Percentiles rank a stretch among this genome's conserved stretches.
Conservation (phyloP, 2,797 vertebrate genomes). For the Lutjanus argentimaculatus region DNA sequence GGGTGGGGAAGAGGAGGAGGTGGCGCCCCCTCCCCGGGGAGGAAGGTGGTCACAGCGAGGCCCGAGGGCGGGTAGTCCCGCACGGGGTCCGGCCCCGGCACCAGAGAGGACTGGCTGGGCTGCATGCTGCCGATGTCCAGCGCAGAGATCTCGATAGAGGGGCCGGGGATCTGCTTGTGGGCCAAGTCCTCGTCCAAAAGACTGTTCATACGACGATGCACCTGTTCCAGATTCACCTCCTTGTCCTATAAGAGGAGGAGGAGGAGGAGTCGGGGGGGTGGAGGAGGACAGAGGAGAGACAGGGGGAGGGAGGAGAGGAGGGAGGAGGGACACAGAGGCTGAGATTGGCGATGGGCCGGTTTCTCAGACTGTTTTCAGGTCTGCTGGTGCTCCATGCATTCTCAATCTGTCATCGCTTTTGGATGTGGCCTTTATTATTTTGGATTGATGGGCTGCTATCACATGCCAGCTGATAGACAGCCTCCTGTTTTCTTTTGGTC, state of each 20-base stretch:
- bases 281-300: constrained; percentile 65
- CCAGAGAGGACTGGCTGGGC: constrained; percentile 88
- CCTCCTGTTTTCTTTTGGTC: neutral
- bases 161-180: constrained; percentile 97
- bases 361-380: constrained; percentile 68
- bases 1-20: constrained; percentile 74
- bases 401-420: constrained; percentile 34
- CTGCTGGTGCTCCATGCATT: constrained; percentile 68
- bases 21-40: constrained; percentile 90
- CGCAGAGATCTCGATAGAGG: constrained; percentile 97
- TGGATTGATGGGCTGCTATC: constrained; percentile 32
- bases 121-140: constrained; percentile 95
- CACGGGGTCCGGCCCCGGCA: constrained; percentile 84
- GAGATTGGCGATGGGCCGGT: constrained; percentile 80
- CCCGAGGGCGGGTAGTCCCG: constrained; percentile 90
- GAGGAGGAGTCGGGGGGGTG: constrained; percentile 31
- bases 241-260: constrained; percentile 91
- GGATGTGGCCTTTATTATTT: constrained; percentile 38
- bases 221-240: constrained; percentile 98
- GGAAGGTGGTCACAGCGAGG: constrained; percentile 95
- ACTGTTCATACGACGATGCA: constrained; percentile 97
- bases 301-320: constrained; percentile 42
- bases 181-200: constrained; percentile 98
- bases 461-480: constrained; percentile 21
- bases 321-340: constrained; percentile 84